Evolutionary conservation across 2,888 invertebrate genomes (phyloP).

Genomic region (Ochlodes sylvanus): DNA sequence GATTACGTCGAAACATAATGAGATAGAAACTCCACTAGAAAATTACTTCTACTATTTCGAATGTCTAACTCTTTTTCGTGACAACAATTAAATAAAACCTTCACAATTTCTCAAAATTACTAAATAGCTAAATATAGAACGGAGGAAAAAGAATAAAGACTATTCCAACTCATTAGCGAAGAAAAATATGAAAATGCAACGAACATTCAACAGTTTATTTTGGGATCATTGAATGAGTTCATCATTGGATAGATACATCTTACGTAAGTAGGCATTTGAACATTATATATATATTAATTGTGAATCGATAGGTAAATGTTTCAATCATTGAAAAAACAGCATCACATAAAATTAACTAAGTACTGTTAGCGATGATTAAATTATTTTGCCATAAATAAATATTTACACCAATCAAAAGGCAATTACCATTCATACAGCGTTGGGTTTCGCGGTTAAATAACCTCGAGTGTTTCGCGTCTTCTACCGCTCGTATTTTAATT

Average conservation of each 20-base stretch:
- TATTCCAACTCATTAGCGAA: slow-evolving; percentile 10
- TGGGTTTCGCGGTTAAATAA: slow-evolving; percentile 37
- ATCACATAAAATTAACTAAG: background rate
- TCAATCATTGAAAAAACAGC: background rate
- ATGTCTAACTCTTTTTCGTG: background rate
- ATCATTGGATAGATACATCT: too few relatives aligned
- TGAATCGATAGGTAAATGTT: too few relatives aligned
- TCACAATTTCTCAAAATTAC: background rate
- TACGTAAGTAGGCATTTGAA: too few relatives aligned
- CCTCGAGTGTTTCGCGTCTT: slow-evolving; percentile 38
- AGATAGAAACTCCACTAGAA: slow-evolving; percentile 9
- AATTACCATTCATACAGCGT: slow-evolving; percentile 36
- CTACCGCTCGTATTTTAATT: slow-evolving; percentile 35
- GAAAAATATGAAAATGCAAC: slow-evolving; percentile 8
- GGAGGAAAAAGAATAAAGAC: slow-evolving; percentile 1
- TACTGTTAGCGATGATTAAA: background rate
- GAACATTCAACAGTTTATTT: slow-evolving; percentile 2
- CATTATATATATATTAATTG: too few relatives aligned
- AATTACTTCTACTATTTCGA: background rate
- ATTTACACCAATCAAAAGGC: slow-evolving; percentile 20
- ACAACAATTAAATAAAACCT: slow-evolving; percentile 1
- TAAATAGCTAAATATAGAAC: slow-evolving; percentile 3
- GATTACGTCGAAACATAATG: slow-evolving; percentile 54
- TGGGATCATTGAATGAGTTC: background rate
- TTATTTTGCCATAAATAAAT: slow-evolving; percentile 1